A percentile compares a stretch with the other conserved stretches of the same genome.
phyloP scores from a whole-genome alignment of 2,888 invertebrate genomes.

The Harpalus rubripes region DNA sequence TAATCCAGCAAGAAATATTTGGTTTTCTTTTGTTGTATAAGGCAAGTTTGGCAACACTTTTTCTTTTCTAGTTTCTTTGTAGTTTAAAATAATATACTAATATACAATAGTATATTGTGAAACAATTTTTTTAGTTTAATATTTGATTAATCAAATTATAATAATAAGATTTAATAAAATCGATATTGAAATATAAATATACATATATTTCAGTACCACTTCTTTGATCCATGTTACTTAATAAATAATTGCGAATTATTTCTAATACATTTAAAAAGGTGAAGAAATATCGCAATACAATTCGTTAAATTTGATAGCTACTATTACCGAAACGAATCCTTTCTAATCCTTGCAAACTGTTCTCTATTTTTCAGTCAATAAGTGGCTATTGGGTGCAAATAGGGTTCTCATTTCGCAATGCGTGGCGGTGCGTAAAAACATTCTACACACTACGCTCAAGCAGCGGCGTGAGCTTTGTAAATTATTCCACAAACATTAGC shows the following conservation, averaged over 20 bases:
- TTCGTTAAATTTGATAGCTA: background rate
- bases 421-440: slow-evolving; percentile 34
- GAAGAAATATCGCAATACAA: background rate
- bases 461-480: slow-evolving; percentile 29
- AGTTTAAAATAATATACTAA: no score
- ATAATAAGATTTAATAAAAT: no score
- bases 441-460: slow-evolving; percentile 6
- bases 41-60: no score
- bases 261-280: background rate
- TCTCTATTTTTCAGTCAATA: background rate
- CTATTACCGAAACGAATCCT: background rate
- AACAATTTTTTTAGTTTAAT: no score
- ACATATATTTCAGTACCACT: no score
- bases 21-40: no score
- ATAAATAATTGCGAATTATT: background rate
- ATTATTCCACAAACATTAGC: slow-evolving; percentile 40
- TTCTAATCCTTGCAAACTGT: slow-evolving; percentile 5
- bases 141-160: no score
- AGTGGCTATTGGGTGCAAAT: background rate
- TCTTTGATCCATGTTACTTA: no score
- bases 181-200: no score
- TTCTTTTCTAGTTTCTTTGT: no score
- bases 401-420: slow-evolving; percentile 12
- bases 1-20: no score
- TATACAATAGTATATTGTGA: no score